Percentiles rank a stretch among this genome's conserved stretches.
phyloP scores from a whole-genome alignment of 2,797 vertebrate species.

The Neoniphon sammara region DNA sequence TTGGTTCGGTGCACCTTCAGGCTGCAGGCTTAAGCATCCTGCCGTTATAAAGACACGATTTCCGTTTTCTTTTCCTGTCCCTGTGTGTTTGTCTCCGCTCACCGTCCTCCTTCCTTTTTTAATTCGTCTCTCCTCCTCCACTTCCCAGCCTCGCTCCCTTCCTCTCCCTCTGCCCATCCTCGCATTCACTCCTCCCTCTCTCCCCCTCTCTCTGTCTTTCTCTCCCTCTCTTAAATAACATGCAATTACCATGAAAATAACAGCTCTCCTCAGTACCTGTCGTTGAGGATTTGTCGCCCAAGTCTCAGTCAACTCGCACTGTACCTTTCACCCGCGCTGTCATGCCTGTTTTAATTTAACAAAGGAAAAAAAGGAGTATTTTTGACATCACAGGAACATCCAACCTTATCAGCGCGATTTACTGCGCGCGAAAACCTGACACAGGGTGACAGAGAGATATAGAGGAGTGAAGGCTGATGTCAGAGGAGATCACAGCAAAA shows the following conservation, averaged over 20 bases:
- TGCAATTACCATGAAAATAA: constrained; percentile 73
- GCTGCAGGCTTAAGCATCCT: constrained; percentile 62
- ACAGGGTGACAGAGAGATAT: constrained; percentile 71
- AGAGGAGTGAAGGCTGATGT: constrained; percentile 76
- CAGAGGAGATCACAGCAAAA: constrained; percentile 72
- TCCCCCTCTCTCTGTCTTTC: constrained; percentile 1
- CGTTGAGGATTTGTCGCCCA: constrained; percentile 48
- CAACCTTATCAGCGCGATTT: constrained; percentile 75
- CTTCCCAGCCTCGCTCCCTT: neutral
- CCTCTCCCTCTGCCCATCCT: neutral
- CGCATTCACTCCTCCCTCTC: constrained; percentile 11
- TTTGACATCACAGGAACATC: constrained; percentile 73
- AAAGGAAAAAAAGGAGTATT: constrained; percentile 48
- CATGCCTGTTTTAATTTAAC: constrained; percentile 71
- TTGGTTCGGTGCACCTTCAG: constrained; percentile 52
- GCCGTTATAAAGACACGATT: constrained; percentile 62
- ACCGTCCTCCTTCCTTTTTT: neutral
- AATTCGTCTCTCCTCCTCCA: neutral
- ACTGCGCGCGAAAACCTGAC: constrained; percentile 71
- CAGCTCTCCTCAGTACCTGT: constrained; percentile 60
- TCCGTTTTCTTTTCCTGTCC: constrained; percentile 32
- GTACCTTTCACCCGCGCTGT: constrained; percentile 44
- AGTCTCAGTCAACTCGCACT: constrained; percentile 64
- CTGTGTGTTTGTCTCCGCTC: constrained; percentile 16
- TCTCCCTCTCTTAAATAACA: constrained; percentile 53